Conservation (phyloP, 2,888 invertebrate genomes). For the Tenthredo distinguenda region DNA sequence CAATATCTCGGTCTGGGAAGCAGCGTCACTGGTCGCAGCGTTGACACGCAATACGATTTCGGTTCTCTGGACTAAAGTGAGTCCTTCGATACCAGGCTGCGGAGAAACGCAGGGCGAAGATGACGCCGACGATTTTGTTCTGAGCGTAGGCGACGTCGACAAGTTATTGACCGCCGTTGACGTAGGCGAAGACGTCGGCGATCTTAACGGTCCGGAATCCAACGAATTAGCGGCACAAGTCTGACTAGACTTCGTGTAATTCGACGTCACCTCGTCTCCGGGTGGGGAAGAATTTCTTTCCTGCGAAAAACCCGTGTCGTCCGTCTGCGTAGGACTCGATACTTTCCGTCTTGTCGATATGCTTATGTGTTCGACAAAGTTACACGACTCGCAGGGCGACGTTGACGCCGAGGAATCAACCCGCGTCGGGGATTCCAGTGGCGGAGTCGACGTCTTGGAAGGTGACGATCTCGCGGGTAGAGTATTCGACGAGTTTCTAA, state of each 20-base stretch:
- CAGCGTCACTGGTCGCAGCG: slow-evolving; percentile 82
- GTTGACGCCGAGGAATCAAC: slow-evolving; percentile 12
- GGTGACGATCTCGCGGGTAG: slow-evolving; percentile 55
- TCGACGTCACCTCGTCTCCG: neutral
- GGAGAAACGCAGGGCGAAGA: slow-evolving; percentile 71
- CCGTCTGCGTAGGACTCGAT: slow-evolving; percentile 75
- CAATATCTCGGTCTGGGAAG: slow-evolving; percentile 80
- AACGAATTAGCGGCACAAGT: slow-evolving; percentile 15
- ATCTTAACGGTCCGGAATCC: slow-evolving; percentile 47
- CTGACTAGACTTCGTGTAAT: slow-evolving; percentile 59
- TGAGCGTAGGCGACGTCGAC: slow-evolving; percentile 58
- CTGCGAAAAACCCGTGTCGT: slow-evolving; percentile 66
- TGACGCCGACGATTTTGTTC: slow-evolving; percentile 56
- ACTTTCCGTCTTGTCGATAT: slow-evolving; percentile 65
- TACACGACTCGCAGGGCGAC: slow-evolving; percentile 46
- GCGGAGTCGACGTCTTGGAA: slow-evolving; percentile 34
- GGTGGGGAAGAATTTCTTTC: slow-evolving; percentile 1
- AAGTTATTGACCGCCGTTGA: neutral
- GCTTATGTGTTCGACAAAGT: slow-evolving; percentile 54
- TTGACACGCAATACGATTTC: slow-evolving; percentile 83
- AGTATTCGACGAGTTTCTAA: slow-evolving; percentile 31
- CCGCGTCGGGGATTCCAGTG: slow-evolving; percentile 34
- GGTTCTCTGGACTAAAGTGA: slow-evolving; percentile 83
- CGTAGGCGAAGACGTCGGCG: slow-evolving; percentile 60
- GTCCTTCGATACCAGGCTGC: slow-evolving; percentile 77